Evolutionary conservation across 2,888 invertebrate genomes (phyloP).

Genomic region (Eudasyphora cyanicolor): DNA sequence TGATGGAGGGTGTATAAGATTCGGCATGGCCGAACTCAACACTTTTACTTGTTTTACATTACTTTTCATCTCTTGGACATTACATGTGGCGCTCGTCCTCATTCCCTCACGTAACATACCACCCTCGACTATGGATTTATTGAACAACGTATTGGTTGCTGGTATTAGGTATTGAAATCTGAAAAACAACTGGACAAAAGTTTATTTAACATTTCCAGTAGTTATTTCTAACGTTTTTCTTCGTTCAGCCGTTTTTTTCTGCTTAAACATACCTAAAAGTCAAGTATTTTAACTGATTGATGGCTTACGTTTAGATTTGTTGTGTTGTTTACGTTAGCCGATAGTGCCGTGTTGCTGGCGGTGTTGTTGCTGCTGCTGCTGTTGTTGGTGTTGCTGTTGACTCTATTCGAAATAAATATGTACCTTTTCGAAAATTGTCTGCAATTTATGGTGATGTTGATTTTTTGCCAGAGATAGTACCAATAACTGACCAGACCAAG

Average conservation of each 20-base stretch:
- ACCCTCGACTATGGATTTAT: slow-evolving; percentile 29
- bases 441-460: slow-evolving; percentile 43
- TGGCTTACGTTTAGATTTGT: slow-evolving; percentile 33
- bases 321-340: slow-evolving; percentile 9
- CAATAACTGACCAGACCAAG: slow-evolving; percentile 9
- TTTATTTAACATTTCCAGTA: slow-evolving; percentile 49
- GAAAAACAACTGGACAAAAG: slow-evolving; percentile 1
- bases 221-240: slow-evolving; percentile 9
- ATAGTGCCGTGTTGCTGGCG: slow-evolving; percentile 1
- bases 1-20: too few species aligned
- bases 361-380: not conserved
- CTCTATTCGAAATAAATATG: slow-evolving; percentile 29
- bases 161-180: slow-evolving; percentile 16
- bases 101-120: not conserved
- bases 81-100: too few species aligned
- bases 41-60: too few species aligned
- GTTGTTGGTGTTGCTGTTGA: not conserved
- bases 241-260: not conserved
- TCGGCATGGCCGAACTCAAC: too few species aligned
- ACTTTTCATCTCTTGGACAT: too few species aligned
- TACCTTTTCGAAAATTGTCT: slow-evolving; percentile 28
- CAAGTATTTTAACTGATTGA: slow-evolving; percentile 46
- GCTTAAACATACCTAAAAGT: slow-evolving; percentile 32
- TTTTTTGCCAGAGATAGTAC: slow-evolving; percentile 38
- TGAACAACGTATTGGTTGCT: slow-evolving; percentile 35